Evolutionary conservation across 2,888 invertebrate genomes (phyloP).

Genomic region (Agrotis clavis): DNA sequence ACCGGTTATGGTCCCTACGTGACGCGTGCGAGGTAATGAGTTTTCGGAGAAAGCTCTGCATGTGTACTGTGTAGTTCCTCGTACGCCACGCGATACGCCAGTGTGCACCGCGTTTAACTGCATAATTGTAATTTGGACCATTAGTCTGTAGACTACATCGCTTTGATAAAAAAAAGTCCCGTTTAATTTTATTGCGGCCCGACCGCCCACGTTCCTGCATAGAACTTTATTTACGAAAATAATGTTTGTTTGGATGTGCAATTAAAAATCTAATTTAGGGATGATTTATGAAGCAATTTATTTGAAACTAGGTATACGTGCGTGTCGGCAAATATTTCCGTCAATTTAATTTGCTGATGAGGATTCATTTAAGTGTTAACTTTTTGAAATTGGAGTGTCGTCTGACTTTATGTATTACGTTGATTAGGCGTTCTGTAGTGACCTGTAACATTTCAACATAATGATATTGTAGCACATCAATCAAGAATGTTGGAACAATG

Average conservation of each 20-base stretch:
- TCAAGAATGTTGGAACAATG: background rate
- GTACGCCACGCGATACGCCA: constrained; percentile 59
- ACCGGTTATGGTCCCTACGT: constrained; percentile 87
- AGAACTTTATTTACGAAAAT: constrained; percentile 40
- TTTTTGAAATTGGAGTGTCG: constrained; percentile 27
- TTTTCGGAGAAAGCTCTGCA: constrained; percentile 87
- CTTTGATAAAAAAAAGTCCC: constrained; percentile 43
- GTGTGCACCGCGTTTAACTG: constrained; percentile 51
- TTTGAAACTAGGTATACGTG: constrained; percentile 42
- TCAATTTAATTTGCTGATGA: constrained; percentile 7
- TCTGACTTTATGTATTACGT: background rate
- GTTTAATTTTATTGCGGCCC: constrained; percentile 42
- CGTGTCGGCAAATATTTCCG: constrained; percentile 31
- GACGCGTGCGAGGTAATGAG: constrained; percentile 89
- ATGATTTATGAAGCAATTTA: constrained; percentile 55
- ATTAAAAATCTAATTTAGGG: constrained; percentile 56
- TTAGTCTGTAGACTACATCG: constrained; percentile 41
- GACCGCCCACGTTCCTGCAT: constrained; percentile 38
- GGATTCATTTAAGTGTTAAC: constrained; percentile 19
- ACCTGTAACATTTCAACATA: background rate
- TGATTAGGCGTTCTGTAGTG: background rate
- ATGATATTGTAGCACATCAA: background rate
- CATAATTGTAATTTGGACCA: constrained; percentile 60
- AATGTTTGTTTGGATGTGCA: constrained; percentile 47
- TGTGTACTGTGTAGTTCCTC: constrained; percentile 75